phyloP scores from a whole-genome alignment of 2,797 vertebrate genomes.

The Periophthalmus magnuspinnatus region DNA sequence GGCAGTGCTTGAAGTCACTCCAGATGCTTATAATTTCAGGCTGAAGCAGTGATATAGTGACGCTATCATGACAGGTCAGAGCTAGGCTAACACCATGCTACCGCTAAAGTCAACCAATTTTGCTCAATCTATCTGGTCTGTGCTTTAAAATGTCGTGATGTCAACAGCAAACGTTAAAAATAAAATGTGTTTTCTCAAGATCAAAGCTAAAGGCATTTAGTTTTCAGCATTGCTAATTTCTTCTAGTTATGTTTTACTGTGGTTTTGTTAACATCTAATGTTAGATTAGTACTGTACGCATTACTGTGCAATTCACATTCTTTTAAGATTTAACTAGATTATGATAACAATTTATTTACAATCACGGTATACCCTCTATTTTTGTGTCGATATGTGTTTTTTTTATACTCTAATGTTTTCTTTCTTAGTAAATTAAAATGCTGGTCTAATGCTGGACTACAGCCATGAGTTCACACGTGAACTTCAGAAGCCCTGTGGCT shows the following conservation, averaged over 20 bases:
- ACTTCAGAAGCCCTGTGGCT: constrained; percentile 43
- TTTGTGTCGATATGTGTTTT: neutral
- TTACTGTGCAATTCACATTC: neutral
- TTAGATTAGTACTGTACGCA: neutral
- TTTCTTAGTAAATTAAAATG: constrained; percentile 27
- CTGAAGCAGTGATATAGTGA: constrained; percentile 33
- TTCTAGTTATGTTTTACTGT: neutral
- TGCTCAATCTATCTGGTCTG: neutral
- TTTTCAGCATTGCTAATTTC: neutral
- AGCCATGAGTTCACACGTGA: constrained; percentile 11
- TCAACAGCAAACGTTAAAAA: neutral
- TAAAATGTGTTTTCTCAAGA: neutral
- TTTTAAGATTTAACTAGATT: neutral
- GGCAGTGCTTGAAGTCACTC: constrained; percentile 5
- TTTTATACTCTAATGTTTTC: neutral
- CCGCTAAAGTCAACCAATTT: constrained; percentile 40
- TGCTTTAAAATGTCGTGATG: neutral
- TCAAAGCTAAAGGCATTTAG: neutral
- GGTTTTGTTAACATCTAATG: neutral
- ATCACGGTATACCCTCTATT: neutral
- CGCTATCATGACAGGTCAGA: constrained; percentile 44
- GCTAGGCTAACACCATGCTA: constrained; percentile 50
- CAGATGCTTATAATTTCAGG: constrained; percentile 15
- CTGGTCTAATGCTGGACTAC: constrained; percentile 11
- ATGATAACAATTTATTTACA: neutral